Evolutionary conservation across 2,888 invertebrate genomes (phyloP).

Genomic region (Ophion slaviceki): DNA sequence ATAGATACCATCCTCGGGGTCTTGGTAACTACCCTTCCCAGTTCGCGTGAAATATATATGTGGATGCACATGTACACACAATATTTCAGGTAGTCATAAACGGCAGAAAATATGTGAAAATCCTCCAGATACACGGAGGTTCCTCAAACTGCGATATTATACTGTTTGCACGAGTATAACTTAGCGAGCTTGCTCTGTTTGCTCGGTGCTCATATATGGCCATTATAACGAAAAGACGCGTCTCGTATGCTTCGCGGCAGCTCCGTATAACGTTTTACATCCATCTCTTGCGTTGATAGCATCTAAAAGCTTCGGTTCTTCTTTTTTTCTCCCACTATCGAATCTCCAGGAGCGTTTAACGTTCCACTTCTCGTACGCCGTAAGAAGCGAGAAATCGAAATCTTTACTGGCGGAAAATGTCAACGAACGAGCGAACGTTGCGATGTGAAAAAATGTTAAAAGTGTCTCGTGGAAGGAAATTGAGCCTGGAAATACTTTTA

Average conservation of each 20-base stretch:
- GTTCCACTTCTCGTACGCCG: not conserved
- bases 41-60: not conserved
- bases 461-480: no score
- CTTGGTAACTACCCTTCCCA: conserved; percentile 9
- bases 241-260: conserved; percentile 24
- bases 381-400: not conserved
- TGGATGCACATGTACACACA: not conserved
- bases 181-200: conserved; percentile 23
- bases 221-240: conserved; percentile 13
- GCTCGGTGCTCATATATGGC: not conserved
- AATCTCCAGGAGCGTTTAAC: conserved; percentile 1
- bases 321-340: not conserved
- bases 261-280: conserved; percentile 9
- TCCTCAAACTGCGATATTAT: conserved; percentile 2
- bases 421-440: not conserved
- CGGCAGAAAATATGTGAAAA: conserved; percentile 7
- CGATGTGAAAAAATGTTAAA: not conserved
- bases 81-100: not conserved
- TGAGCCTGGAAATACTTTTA: no score
- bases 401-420: not conserved
- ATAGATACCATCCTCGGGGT: conserved; percentile 15
- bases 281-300: conserved; percentile 11
- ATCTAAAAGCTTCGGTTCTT: conserved; percentile 1
- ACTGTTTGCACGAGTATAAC: conserved; percentile 9
- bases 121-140: not conserved